These are phyloP conservation scores for Drosophila sulfurigaster DNA, from an alignment of 1,140 invertebrate genomes.

Conservation along the genomic window DNA sequence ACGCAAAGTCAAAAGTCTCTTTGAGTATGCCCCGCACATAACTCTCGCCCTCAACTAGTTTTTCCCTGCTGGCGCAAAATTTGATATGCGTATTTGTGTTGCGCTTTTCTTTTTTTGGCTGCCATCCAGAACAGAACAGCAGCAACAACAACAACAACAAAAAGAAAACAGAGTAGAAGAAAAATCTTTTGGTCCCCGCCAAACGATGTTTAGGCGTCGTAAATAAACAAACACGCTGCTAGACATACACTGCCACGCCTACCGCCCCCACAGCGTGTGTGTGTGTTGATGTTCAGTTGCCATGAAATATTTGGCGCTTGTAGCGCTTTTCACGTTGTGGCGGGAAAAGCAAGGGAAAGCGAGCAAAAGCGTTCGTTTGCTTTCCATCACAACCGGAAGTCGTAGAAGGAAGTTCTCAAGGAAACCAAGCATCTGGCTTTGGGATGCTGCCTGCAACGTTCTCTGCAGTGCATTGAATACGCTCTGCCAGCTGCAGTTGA, in stretches of 20 bases:
- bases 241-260: conserved; percentile 27
- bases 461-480: neutral
- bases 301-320: conserved; percentile 78
- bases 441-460: neutral
- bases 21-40: conserved; percentile 52
- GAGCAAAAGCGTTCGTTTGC: conserved; percentile 13
- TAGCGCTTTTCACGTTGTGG: conserved; percentile 72
- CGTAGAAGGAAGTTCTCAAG: conserved; percentile 43
- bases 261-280: conserved; percentile 21
- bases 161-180: neutral
- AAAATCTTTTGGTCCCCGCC: conserved; percentile 35
- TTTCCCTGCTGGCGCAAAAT: conserved; percentile 56
- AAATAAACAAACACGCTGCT: conserved; percentile 65
- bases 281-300: conserved; percentile 42
- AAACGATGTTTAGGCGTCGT: conserved; percentile 65
- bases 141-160: too few species aligned
- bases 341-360: conserved; percentile 8
- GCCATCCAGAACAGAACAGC: conserved; percentile 27
- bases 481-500: neutral
- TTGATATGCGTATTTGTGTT: conserved; percentile 82
- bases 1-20: conserved; percentile 81
- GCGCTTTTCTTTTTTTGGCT: conserved; percentile 71
- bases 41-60: neutral
- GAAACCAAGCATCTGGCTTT: conserved; percentile 55
- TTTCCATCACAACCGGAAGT: conserved; percentile 48